phyloP scores from a whole-genome alignment of 1,140 invertebrate genomes.

The Drosophila rhopaloa region DNA sequence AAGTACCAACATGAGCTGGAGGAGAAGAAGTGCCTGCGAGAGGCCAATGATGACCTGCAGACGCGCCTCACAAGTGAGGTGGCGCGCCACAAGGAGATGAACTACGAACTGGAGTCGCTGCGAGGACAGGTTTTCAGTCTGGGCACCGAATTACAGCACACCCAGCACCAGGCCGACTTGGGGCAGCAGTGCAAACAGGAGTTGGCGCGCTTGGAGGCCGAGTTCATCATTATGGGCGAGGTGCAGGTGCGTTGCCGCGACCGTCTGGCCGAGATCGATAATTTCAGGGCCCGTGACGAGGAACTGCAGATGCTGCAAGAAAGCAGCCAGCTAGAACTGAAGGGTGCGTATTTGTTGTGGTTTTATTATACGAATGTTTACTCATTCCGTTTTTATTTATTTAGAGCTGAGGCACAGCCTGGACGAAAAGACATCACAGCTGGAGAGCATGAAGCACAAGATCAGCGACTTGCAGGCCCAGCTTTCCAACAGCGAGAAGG shows the following conservation, averaged over 20 bases:
- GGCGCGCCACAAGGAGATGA: conserved; percentile 59
- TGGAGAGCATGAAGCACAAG: conserved; percentile 85
- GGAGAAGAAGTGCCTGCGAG: conserved; percentile 79
- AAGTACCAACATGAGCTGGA: conserved; percentile 86
- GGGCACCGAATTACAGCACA: conserved; percentile 79
- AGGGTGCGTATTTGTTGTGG: conserved; percentile 49
- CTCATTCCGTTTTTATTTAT: conserved; percentile 8
- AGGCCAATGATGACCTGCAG: conserved; percentile 85
- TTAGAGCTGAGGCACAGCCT: conserved; percentile 81
- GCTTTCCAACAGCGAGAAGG: conserved; percentile 85
- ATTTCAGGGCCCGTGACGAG: conserved; percentile 78
- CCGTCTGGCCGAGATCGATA: conserved; percentile 84
- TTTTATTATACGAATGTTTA: neutral
- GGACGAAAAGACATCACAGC: conserved; percentile 82
- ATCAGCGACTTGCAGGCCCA: conserved; percentile 85
- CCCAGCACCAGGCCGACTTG: conserved; percentile 73
- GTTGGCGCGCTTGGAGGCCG: conserved; percentile 70
- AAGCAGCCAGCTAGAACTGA: conserved; percentile 85
- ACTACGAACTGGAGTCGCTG: conserved; percentile 69
- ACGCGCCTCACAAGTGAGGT: conserved; percentile 78
- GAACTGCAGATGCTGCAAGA: conserved; percentile 84
- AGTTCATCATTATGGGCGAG: conserved; percentile 84
- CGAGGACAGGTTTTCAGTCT: conserved; percentile 77
- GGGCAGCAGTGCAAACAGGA: conserved; percentile 81
- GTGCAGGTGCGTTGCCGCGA: conserved; percentile 85